Conservation (phyloP, 2,113 vertebrate species). For the Ceratotherium simum region DNA sequence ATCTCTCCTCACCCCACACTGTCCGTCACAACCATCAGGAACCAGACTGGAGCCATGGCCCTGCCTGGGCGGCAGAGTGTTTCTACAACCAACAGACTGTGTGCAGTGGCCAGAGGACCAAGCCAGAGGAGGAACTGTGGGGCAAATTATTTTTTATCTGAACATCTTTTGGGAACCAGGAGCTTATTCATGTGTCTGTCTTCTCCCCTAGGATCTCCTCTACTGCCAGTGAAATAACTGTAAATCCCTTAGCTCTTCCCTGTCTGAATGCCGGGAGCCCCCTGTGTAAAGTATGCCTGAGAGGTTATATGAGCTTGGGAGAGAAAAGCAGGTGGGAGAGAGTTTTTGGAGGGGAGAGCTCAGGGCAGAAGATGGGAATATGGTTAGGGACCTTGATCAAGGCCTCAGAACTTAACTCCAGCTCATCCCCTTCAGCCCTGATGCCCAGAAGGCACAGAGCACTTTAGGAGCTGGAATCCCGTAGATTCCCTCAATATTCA, state of each 20-base stretch:
- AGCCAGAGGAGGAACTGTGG: neutral
- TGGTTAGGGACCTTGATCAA: neutral
- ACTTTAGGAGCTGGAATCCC: neutral
- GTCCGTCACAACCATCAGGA: neutral
- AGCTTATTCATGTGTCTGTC: neutral
- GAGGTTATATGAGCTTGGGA: neutral
- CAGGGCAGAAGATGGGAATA: neutral
- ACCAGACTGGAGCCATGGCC: neutral
- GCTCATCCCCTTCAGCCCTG: neutral
- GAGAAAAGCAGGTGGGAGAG: neutral
- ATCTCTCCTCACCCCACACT: neutral
- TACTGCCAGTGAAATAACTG: neutral
- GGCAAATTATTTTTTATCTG: slow-evolving; percentile 20
- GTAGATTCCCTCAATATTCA: neutral
- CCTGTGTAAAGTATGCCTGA: neutral
- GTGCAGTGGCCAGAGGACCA: neutral
- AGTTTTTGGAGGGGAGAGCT: neutral
- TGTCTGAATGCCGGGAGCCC: neutral
- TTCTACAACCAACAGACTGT: neutral
- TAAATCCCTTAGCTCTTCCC: slow-evolving; percentile 19
- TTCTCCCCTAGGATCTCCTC: slow-evolving; percentile 35
- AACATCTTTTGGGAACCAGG: neutral
- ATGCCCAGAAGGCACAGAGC: neutral
- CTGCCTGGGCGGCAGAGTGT: neutral
- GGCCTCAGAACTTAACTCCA: neutral